Evolutionary conservation across 2,113 vertebrate genomes (phyloP).

Genomic region (Syrmaticus mikado): DNA sequence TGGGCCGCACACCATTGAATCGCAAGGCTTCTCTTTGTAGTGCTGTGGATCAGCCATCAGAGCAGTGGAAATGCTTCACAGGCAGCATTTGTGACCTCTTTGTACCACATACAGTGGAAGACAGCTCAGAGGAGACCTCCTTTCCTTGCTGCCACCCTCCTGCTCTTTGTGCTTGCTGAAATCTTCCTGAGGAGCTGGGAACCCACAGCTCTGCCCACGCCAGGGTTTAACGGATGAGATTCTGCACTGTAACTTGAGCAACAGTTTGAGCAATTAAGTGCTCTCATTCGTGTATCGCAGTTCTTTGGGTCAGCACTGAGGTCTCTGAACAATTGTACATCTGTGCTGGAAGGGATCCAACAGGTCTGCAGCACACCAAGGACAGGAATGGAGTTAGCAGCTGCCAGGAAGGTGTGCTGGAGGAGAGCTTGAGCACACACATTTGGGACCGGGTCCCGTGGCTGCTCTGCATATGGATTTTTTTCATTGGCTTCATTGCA

Average conservation of each 20-base stretch:
- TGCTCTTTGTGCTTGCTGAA: not conserved
- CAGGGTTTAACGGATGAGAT: accelerated
- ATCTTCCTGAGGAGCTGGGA: not conserved
- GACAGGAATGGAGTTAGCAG: not conserved
- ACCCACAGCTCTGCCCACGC: not conserved
- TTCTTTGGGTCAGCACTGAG: not conserved
- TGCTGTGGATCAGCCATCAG: not conserved
- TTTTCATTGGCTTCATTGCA: not conserved
- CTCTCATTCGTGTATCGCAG: not conserved
- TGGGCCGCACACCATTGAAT: not conserved
- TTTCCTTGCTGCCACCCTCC: not conserved
- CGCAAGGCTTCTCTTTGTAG: not conserved
- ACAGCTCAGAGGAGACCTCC: not conserved
- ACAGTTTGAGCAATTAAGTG: not conserved
- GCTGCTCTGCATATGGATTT: not conserved
- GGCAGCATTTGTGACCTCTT: not conserved
- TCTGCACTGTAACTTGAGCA: not conserved
- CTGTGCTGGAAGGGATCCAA: conserved; percentile 34
- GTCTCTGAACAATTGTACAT: not conserved
- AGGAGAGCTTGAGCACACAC: not conserved
- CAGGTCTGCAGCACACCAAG: not conserved
- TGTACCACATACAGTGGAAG: not conserved
- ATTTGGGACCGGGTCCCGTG: not conserved
- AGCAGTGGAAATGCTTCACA: accelerated
- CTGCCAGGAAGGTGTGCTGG: not conserved